phyloP scores from a whole-genome alignment of 2,888 invertebrate species.

The Ophioninae sp. region DNA sequence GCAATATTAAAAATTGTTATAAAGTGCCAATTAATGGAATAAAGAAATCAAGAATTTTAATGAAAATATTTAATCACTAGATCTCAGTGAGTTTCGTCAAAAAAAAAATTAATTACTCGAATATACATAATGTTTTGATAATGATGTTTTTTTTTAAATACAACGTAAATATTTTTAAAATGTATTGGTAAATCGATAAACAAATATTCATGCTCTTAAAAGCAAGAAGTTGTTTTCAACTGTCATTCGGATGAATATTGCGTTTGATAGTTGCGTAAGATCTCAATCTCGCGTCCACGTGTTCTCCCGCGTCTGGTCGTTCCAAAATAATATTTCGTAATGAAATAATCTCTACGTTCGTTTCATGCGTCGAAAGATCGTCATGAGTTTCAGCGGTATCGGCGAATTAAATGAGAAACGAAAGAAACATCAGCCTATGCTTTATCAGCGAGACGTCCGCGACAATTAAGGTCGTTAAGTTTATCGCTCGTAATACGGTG shows the following conservation, averaged over 20 bases:
- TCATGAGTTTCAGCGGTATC: not conserved
- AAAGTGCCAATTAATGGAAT: too few species aligned
- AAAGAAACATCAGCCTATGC: not conserved
- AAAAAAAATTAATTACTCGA: too few species aligned
- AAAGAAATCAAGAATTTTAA: too few species aligned
- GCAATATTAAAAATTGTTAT: too few species aligned
- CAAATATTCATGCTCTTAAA: not conserved
- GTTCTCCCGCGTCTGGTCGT: not conserved
- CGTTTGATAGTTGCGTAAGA: not conserved
- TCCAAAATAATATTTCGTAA: constrained; percentile 3
- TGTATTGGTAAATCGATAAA: not conserved
- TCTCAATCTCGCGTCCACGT: not conserved
- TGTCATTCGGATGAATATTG: not conserved
- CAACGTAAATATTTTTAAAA: not conserved
- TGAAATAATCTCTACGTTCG: not conserved
- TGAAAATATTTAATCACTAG: too few species aligned
- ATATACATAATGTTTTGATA: too few species aligned
- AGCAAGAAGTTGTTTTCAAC: not conserved
- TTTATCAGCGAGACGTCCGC: constrained; percentile 24
- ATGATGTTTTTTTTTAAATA: too few species aligned
- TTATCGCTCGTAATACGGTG: constrained; percentile 36
- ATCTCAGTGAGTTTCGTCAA: too few species aligned
- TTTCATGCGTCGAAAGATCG: not conserved
- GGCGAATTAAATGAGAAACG: constrained; percentile 10
- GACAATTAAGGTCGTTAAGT: constrained; percentile 46